phyloP scores from a whole-genome alignment of 2,113 vertebrate genomes.

The Leptobrachium leishanense region DNA sequence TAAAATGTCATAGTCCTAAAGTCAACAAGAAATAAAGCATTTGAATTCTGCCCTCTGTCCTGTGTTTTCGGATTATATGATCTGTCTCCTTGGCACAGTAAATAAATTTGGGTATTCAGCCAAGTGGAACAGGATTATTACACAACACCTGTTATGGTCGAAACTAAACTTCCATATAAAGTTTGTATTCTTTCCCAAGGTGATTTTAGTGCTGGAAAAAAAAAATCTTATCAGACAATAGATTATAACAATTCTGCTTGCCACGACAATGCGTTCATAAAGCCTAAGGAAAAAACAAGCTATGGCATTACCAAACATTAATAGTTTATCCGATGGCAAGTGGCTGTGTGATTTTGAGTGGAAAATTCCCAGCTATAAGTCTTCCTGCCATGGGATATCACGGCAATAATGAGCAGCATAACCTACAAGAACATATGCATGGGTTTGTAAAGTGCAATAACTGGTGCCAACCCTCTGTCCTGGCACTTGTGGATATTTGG shows the following conservation, averaged over 20 bases:
- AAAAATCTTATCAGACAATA: constrained; percentile 6
- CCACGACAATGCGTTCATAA: neutral
- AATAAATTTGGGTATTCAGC: constrained; percentile 31
- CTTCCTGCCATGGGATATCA: neutral
- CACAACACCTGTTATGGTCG: constrained; percentile 12
- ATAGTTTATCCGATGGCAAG: neutral
- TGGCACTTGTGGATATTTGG: too few relatives aligned
- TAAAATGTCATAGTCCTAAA: neutral
- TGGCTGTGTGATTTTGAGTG: constrained; percentile 2
- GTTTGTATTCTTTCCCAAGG: neutral
- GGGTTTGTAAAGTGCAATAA: too few relatives aligned
- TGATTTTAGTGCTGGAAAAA: neutral
- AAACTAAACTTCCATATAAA: constrained; percentile 8
- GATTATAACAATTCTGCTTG: neutral
- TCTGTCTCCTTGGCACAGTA: constrained; percentile 13
- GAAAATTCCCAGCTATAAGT: constrained; percentile 31
- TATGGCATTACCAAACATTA: neutral
- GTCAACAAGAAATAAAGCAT: neutral
- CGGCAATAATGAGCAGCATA: too few relatives aligned
- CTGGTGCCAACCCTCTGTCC: too few relatives aligned
- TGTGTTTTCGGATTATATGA: constrained; percentile 18
- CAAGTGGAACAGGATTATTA: constrained; percentile 34
- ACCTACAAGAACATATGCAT: too few relatives aligned
- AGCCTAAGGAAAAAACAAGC: neutral
- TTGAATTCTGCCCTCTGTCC: constrained; percentile 24